Percentiles rank a stretch among this genome's conserved stretches.
Conservation (phyloP, 1,140 invertebrate species). For the Drosophila serrata region DNA sequence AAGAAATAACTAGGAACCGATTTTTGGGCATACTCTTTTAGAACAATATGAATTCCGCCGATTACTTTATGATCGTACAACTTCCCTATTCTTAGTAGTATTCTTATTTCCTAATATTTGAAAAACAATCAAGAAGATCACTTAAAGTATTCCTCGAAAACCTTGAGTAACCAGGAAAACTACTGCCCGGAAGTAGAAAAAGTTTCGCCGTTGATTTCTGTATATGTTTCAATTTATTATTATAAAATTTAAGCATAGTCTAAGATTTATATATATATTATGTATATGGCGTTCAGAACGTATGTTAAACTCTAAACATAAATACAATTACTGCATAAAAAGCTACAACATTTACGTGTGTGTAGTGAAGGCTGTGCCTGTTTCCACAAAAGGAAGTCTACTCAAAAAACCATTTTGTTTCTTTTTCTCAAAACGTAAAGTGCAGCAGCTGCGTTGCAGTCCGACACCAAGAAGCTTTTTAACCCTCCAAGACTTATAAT, state of each 20-base stretch:
- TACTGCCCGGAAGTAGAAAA: slow-evolving; percentile 6
- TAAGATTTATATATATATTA: slow-evolving; percentile 57
- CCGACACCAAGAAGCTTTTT: slow-evolving; percentile 32
- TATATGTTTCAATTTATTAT: slow-evolving; percentile 72
- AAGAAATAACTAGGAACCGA: background rate
- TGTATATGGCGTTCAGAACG: slow-evolving; percentile 78
- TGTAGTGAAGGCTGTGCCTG: slow-evolving; percentile 63
- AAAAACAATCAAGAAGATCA: background rate
- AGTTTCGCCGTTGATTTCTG: slow-evolving; percentile 25
- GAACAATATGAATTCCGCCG: background rate
- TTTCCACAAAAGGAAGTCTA: slow-evolving; percentile 46
- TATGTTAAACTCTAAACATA: slow-evolving; percentile 64
- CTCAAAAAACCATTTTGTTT: slow-evolving; percentile 26
- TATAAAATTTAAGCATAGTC: slow-evolving; percentile 67
- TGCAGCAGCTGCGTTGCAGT: slow-evolving; percentile 14
- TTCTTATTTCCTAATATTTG: background rate
- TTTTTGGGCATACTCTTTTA: background rate
- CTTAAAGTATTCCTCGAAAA: background rate
- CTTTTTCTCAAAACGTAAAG: slow-evolving; percentile 21
- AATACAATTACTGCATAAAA: slow-evolving; percentile 66
- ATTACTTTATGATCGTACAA: slow-evolving; percentile 5
- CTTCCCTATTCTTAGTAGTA: background rate
- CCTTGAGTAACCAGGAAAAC: background rate
- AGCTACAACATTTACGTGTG: slow-evolving; percentile 61
- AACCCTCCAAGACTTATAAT: slow-evolving; percentile 25